Percentiles rank a stretch among this genome's conserved stretches.
Evolutionary conservation across 2,113 vertebrate species (phyloP).

Genomic region (Nothobranchius furzeri): DNA sequence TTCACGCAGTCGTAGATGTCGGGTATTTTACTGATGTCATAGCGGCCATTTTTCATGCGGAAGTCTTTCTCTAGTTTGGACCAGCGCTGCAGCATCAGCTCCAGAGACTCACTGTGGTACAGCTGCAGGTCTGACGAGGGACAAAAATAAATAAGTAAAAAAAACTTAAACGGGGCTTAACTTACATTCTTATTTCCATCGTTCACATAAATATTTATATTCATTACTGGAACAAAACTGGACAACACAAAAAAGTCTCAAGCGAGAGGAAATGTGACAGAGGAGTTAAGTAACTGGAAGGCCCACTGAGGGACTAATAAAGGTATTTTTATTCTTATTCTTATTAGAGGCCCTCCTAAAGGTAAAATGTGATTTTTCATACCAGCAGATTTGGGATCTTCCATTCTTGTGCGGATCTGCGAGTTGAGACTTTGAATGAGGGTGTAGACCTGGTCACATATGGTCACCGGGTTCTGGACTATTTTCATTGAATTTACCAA

Average conservation of each 20-base stretch:
- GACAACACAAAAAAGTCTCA: too few species aligned
- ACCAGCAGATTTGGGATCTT: conserved; percentile 95
- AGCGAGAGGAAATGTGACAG: too few species aligned
- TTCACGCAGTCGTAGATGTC: conserved; percentile 99
- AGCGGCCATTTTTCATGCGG: conserved; percentile 93
- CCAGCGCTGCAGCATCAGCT: conserved; percentile 98
- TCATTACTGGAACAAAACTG: too few species aligned
- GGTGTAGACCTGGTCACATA: conserved; percentile 89
- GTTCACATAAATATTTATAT: too few species aligned
- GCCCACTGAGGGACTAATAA: too few species aligned
- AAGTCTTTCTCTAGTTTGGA: conserved; percentile 95
- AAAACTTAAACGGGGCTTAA: too few species aligned
- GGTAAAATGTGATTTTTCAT: conserved; percentile 17
- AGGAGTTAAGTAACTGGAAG: too few species aligned
- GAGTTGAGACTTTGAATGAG: conserved; percentile 94
- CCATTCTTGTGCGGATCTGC: conserved; percentile 90
- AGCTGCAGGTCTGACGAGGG: conserved; percentile 86
- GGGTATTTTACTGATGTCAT: conserved; percentile 97
- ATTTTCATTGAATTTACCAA: conserved; percentile 91
- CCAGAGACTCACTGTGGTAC: conserved; percentile 95
- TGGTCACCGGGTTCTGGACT: conserved; percentile 91
- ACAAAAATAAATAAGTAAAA: too few species aligned
- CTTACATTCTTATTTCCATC: too few species aligned
- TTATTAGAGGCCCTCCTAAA: not conserved
- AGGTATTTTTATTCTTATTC: not conserved